These are phyloP conservation scores for Alentia gelatinosa DNA, from an alignment of 2,888 invertebrate species.

Conservation along the genomic window DNA sequence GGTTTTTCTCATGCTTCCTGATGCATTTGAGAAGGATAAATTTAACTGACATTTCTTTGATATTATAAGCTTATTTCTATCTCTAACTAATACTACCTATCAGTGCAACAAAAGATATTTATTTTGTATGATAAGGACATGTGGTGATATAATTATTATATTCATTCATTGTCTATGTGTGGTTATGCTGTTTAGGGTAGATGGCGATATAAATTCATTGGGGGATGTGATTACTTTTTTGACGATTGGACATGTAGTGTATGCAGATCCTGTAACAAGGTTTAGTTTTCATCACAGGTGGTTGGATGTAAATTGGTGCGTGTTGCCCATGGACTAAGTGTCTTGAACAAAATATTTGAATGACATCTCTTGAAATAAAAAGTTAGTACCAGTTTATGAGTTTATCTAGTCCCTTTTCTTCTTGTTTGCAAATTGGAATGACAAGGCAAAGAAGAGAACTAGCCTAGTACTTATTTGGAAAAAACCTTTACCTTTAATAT, in stretches of 20 bases:
- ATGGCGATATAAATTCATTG: not conserved
- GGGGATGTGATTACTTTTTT: not conserved
- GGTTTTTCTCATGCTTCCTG: not conserved
- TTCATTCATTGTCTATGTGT: not conserved
- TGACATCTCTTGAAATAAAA: constrained; percentile 22
- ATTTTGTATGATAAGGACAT: not conserved
- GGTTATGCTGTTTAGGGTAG: not conserved
- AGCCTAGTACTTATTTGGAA: too few relatives aligned
- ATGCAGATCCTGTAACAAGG: not conserved
- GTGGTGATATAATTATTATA: not conserved
- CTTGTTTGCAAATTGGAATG: too few relatives aligned
- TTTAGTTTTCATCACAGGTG: not conserved
- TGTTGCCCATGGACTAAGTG: constrained; percentile 3
- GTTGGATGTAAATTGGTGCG: not conserved
- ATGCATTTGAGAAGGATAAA: not conserved
- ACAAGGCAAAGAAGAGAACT: too few relatives aligned
- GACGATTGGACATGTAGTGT: not conserved
- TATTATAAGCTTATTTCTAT: not conserved
- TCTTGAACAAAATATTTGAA: constrained; percentile 11
- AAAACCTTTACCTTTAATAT: too few relatives aligned
- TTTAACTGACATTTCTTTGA: not conserved
- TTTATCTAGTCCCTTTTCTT: too few relatives aligned
- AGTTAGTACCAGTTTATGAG: not conserved
- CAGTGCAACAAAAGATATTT: not conserved
- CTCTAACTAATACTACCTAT: not conserved